Conservation (phyloP, 2,797 vertebrate genomes). For the Meda fulgida region DNA sequence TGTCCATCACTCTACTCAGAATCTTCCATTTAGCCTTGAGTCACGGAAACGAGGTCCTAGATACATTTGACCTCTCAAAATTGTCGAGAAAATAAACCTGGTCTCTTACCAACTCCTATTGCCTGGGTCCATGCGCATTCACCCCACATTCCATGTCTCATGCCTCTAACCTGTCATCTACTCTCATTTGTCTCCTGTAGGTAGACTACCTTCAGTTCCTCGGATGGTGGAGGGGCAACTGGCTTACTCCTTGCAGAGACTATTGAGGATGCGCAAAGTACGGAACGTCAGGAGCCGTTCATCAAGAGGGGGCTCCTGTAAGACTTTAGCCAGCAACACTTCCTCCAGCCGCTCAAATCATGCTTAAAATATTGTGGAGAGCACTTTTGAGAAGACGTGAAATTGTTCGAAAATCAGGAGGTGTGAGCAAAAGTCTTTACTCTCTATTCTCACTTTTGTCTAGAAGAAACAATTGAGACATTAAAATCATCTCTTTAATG, state of each 20-base stretch:
- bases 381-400: background rate
- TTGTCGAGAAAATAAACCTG: background rate
- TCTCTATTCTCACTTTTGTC: background rate
- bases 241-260: too few relatives aligned
- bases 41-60: background rate
- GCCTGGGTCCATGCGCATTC: background rate
- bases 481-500: background rate
- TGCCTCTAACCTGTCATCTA: background rate
- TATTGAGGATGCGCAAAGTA: too few relatives aligned
- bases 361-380: background rate
- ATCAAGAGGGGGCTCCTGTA: background rate
- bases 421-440: background rate
- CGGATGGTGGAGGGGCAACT: too few relatives aligned
- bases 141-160: constrained; percentile 2
- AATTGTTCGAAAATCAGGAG: background rate
- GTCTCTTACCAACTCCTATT: background rate
- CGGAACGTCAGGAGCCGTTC: background rate
- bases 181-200: too few relatives aligned
- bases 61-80: background rate
- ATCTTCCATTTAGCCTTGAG: background rate
- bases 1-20: too few relatives aligned
- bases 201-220: too few relatives aligned
- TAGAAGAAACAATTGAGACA: background rate
- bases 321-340: too few relatives aligned
- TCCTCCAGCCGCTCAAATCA: background rate